Evolutionary conservation across 2,797 vertebrate species (phyloP).

Genomic region (Chrysocyon brachyurus): DNA sequence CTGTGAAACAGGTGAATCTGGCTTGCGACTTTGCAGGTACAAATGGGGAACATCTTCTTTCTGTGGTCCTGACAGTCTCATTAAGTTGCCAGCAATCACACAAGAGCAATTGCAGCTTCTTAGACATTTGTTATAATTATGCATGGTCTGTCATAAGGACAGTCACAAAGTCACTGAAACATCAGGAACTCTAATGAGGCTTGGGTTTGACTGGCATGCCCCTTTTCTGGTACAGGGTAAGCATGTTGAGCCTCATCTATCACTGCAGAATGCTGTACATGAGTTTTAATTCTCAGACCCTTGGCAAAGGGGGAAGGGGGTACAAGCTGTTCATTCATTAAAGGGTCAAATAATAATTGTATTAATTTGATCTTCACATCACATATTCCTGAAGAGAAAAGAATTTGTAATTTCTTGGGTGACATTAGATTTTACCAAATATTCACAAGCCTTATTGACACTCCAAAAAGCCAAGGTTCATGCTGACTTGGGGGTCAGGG

Average conservation of each 20-base stretch:
- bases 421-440: background rate
- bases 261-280: background rate
- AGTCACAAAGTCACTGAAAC: background rate
- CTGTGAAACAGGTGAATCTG: background rate
- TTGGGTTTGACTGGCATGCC: background rate
- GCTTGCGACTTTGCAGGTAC: background rate
- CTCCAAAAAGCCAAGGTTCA: background rate
- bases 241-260: background rate
- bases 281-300: constrained; percentile 41
- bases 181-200: background rate
- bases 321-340: constrained; percentile 58
- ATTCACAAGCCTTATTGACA: background rate
- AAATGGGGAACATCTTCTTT: background rate
- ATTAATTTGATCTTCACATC: constrained; percentile 51
- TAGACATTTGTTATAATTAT: background rate
- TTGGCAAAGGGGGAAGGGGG: background rate
- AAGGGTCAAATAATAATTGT: constrained; percentile 22
- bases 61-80: background rate
- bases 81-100: background rate
- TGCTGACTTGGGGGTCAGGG: background rate
- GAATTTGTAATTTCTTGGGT: background rate
- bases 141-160: background rate
- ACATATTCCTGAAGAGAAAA: constrained; percentile 30
- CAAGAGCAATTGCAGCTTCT: background rate
- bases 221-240: background rate